Conservation (phyloP, 2,797 vertebrate species). For the Pseudochirops corinnae region DNA sequence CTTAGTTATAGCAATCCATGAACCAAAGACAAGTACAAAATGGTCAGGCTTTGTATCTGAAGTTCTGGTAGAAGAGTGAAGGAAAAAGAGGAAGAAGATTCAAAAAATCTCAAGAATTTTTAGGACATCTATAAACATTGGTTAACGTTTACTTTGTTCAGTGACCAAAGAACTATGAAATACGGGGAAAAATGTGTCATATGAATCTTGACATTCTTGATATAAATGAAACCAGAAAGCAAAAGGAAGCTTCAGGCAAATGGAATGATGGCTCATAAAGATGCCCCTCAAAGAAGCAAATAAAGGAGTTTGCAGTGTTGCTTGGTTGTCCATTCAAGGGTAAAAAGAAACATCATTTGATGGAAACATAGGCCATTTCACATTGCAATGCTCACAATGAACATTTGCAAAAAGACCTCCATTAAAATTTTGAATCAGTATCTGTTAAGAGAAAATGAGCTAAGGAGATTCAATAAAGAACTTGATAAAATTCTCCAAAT, state of each 20-base stretch:
- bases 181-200: neutral
- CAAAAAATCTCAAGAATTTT: neutral
- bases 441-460: neutral
- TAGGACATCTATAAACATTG: neutral
- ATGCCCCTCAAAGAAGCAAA: neutral
- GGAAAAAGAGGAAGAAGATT: neutral
- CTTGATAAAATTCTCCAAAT: neutral
- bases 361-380: neutral
- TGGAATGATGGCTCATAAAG: neutral
- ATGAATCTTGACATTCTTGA: neutral
- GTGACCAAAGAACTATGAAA: neutral
- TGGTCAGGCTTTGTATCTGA: neutral
- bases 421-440: neutral
- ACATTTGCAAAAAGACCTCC: neutral
- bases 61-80: neutral
- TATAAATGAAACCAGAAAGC: neutral
- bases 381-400: neutral
- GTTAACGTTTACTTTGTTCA: neutral
- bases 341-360: neutral
- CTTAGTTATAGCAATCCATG: neutral
- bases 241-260: neutral
- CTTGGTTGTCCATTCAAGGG: neutral
- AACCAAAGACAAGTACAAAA: neutral
- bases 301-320: neutral
- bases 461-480: neutral